Conservation (phyloP, 2,113 vertebrate species). For the Oophaga pumilio region DNA sequence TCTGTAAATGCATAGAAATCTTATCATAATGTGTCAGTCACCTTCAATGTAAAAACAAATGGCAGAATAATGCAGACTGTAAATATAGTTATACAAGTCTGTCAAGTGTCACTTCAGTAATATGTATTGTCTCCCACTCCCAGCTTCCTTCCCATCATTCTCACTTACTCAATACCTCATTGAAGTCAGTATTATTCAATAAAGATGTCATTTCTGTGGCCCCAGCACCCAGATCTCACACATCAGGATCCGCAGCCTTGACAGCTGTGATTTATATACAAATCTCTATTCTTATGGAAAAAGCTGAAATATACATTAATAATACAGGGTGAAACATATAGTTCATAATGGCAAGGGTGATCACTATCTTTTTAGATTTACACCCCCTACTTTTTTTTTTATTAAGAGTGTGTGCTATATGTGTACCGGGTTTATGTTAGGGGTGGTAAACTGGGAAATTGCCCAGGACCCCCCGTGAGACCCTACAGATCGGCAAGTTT, state of each 20-base stretch:
- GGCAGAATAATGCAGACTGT: not conserved
- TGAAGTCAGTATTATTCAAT: conserved; percentile 47
- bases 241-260: conserved; percentile 9
- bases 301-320: not conserved
- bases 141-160: conserved; percentile 24
- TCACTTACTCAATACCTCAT: conserved; percentile 37
- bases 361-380: too few relatives aligned
- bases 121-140: conserved; percentile 25
- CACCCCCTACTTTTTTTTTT: too few relatives aligned
- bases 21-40: not conserved
- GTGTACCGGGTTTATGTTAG: too few relatives aligned
- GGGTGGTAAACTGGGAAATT: too few relatives aligned
- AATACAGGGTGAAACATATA: not conserved
- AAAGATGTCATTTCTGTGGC: conserved; percentile 19
- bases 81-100: conserved; percentile 29
- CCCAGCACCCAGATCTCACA: conserved; percentile 28
- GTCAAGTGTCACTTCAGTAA: conserved; percentile 24
- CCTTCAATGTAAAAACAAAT: not conserved
- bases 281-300: not conserved
- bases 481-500: too few relatives aligned
- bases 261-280: conserved; percentile 39
- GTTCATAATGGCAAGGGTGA: too few relatives aligned
- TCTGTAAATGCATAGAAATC: too few relatives aligned
- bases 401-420: too few relatives aligned
- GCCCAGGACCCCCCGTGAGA: too few relatives aligned